Percentiles rank a stretch among this genome's conserved stretches.
These are phyloP conservation scores for Misgurnus anguillicaudatus DNA, from an alignment of 2,113 vertebrate genomes.

Conservation along the genomic window DNA sequence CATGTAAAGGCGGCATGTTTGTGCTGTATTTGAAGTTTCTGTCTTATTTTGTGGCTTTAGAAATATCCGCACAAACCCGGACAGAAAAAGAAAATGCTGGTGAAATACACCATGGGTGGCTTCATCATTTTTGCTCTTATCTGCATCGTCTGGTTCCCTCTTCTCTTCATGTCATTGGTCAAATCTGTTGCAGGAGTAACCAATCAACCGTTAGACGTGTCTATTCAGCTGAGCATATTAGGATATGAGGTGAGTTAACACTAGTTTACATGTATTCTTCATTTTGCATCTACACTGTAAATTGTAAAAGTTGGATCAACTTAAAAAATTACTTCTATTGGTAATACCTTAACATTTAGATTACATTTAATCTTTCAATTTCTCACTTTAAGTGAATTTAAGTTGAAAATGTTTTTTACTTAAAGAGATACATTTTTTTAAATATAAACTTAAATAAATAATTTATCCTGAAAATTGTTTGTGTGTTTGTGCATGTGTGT, in stretches of 20 bases:
- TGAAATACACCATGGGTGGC: slow-evolving; percentile 74
- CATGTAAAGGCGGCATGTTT: no score
- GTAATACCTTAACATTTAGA: no score
- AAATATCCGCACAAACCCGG: slow-evolving; percentile 76
- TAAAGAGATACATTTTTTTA: no score
- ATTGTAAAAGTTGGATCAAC: no score
- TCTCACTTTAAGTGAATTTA: no score
- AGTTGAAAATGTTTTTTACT: no score
- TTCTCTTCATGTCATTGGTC: slow-evolving; percentile 77
- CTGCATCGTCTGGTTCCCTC: slow-evolving; percentile 74
- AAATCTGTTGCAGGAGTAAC: slow-evolving; percentile 73
- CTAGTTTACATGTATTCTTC: no score
- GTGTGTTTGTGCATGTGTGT: neutral
- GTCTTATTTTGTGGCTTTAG: slow-evolving; percentile 54
- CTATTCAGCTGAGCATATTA: slow-evolving; percentile 72
- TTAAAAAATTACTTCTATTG: no score
- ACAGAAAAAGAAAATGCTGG: slow-evolving; percentile 77
- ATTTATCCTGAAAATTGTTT: no score
- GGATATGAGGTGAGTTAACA: slow-evolving; percentile 68
- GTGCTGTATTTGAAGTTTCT: neutral
- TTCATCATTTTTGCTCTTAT: slow-evolving; percentile 72
- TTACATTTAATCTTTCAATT: no score
- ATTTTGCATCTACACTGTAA: no score
- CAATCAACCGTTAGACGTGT: slow-evolving; percentile 72
- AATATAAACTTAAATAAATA: no score